Percentiles rank a stretch among this genome's conserved stretches.
phyloP scores from a whole-genome alignment of 2,888 invertebrate species.

The Sarcophaga rosellei region DNA sequence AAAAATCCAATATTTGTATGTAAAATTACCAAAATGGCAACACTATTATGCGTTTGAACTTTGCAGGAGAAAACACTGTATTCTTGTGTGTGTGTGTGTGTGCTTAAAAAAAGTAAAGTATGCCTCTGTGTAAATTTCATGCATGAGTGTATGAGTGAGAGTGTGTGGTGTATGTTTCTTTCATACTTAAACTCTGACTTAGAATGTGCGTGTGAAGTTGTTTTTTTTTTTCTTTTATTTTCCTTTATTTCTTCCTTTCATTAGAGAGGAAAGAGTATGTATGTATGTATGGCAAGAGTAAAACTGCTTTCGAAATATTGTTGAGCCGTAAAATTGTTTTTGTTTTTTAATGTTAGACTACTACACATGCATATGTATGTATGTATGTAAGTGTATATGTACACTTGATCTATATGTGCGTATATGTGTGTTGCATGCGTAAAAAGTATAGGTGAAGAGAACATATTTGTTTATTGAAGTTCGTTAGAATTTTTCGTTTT shows the following conservation, averaged over 20 bases:
- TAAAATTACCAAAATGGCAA: not conserved
- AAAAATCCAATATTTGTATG: too few relatives aligned
- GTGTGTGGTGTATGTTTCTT: slow-evolving; percentile 16
- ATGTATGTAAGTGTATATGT: not conserved
- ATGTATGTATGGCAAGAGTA: not conserved
- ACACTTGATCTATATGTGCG: slow-evolving; percentile 5
- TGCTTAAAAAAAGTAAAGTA: too few relatives aligned
- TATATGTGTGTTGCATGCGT: slow-evolving; percentile 3
- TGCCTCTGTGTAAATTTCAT: not conserved
- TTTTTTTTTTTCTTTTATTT: not conserved
- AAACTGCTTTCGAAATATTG: slow-evolving; percentile 36
- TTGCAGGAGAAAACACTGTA: not conserved
- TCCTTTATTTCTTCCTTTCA: not conserved
- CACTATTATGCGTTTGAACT: not conserved
- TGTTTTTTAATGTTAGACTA: not conserved
- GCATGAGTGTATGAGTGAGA: not conserved
- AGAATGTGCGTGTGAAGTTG: slow-evolving; percentile 47
- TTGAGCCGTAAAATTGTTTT: slow-evolving; percentile 61
- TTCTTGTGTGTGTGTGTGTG: slow-evolving; percentile 15
- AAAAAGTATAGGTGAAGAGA: not conserved
- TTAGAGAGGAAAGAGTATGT: not conserved
- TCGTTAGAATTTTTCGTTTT: not conserved
- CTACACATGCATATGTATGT: not conserved
- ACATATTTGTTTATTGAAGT: not conserved
- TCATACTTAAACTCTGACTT: slow-evolving; percentile 42